These are phyloP conservation scores for Drosophila lini DNA, from an alignment of 1,140 invertebrate genomes.

Conservation along the genomic window DNA sequence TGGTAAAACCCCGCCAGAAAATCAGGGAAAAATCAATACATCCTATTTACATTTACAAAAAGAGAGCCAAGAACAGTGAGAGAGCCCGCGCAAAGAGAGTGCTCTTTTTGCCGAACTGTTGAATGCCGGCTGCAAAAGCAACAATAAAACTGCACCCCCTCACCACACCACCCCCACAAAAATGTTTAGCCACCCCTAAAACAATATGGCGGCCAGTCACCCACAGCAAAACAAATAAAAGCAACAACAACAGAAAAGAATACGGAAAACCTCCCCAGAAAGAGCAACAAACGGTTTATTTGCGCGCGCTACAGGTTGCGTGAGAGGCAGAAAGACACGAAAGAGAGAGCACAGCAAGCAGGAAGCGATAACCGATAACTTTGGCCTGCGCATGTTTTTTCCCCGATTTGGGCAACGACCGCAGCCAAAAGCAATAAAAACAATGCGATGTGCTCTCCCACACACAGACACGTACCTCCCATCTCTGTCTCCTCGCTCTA, in stretches of 20 bases:
- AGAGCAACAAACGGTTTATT: constrained; percentile 57
- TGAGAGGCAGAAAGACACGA: constrained; percentile 25
- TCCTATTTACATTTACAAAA: constrained; percentile 63
- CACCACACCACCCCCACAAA: constrained; percentile 1
- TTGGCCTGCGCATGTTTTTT: constrained; percentile 63
- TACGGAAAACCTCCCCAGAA: constrained; percentile 28
- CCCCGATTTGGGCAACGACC: constrained; percentile 71
- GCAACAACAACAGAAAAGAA: constrained; percentile 24
- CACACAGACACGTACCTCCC: constrained; percentile 6
- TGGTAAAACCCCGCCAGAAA: constrained; percentile 31
- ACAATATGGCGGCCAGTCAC: constrained; percentile 72
- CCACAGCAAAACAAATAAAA: constrained; percentile 41
- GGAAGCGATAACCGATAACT: constrained; percentile 65
- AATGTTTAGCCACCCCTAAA: constrained; percentile 64
- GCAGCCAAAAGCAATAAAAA: constrained; percentile 60
- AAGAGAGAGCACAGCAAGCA: constrained; percentile 23
- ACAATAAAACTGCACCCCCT: constrained; percentile 29
- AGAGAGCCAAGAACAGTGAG: constrained; percentile 8
- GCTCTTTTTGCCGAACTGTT: constrained; percentile 73
- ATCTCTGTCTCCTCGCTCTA: constrained; percentile 7
- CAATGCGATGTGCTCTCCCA: constrained; percentile 33
- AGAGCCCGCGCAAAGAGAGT: constrained; percentile 23
- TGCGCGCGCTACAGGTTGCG: constrained; percentile 58
- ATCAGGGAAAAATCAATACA: constrained; percentile 73
- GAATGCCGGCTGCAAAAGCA: constrained; percentile 70